Percentiles rank a stretch among this genome's conserved stretches.
These are phyloP conservation scores for Caloenas nicobarica DNA, from an alignment of 2,113 vertebrate genomes.

Conservation along the genomic window DNA sequence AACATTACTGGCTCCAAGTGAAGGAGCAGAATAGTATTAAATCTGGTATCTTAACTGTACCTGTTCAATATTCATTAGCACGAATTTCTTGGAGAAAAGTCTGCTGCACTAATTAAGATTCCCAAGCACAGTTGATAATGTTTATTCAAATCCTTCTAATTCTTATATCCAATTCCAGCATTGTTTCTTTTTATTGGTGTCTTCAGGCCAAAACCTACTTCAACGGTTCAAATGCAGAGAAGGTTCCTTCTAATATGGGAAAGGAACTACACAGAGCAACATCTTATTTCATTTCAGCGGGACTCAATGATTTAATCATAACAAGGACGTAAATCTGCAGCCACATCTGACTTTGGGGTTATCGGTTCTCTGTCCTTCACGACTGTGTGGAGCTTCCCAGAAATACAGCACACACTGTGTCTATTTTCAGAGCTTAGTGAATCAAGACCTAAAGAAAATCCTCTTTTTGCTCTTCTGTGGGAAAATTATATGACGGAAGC, in stretches of 20 bases:
- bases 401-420: background rate
- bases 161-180: background rate
- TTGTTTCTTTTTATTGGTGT: background rate
- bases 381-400: background rate
- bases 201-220: constrained; percentile 4
- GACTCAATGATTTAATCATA: background rate
- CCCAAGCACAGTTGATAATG: background rate
- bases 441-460: background rate
- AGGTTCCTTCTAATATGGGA: background rate
- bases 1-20: background rate
- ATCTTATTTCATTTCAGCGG: background rate
- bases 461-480: background rate
- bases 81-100: constrained; percentile 28
- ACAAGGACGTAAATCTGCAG: background rate
- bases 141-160: constrained; percentile 36
- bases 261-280: background rate
- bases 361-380: background rate
- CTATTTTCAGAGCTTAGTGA: background rate
- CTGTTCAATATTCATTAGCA: constrained; percentile 48
- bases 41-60: constrained; percentile 12
- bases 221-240: background rate
- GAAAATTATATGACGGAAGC: background rate
- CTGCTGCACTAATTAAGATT: constrained; percentile 36
- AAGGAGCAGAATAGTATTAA: background rate
- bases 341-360: background rate